phyloP scores from a whole-genome alignment of 1,140 invertebrate species.

The Drosophila kepulauana region DNA sequence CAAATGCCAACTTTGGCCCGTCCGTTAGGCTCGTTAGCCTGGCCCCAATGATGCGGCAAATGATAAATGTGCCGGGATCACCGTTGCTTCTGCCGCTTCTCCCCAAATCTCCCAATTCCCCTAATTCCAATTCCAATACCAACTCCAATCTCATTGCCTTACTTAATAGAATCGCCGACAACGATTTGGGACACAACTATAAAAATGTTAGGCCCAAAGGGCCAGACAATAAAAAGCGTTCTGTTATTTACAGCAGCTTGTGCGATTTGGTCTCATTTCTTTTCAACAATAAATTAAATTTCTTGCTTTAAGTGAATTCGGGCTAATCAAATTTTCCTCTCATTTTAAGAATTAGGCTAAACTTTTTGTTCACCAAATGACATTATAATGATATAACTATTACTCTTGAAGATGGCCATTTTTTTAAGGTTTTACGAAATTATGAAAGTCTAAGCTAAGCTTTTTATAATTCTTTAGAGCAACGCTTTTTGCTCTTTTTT shows the following conservation, averaged over 20 bases:
- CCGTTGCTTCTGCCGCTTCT: slow-evolving; percentile 5
- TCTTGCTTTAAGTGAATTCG: not conserved
- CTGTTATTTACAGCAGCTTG: slow-evolving; percentile 1
- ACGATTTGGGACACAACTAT: not conserved
- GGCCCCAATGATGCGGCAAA: slow-evolving; percentile 47
- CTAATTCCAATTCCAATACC: not conserved
- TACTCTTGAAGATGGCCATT: too few relatives aligned
- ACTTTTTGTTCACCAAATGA: not conserved
- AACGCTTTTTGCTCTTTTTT: too few relatives aligned
- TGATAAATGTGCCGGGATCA: slow-evolving; percentile 17
- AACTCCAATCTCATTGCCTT: not conserved
- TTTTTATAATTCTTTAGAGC: too few relatives aligned
- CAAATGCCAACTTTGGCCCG: slow-evolving; percentile 24
- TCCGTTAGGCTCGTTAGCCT: slow-evolving; percentile 46
- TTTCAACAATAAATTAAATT: not conserved
- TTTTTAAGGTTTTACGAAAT: too few relatives aligned
- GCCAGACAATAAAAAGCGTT: not conserved
- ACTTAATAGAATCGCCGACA: not conserved
- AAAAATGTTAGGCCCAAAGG: not conserved
- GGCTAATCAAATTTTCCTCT: slow-evolving; percentile 1
- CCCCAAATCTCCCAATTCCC: too few relatives aligned
- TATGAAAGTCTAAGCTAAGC: too few relatives aligned
- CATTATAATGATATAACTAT: not conserved
- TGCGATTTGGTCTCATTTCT: not conserved
- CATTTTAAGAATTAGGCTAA: not conserved